A percentile compares a stretch with the other conserved stretches of the same genome.
phyloP scores from a whole-genome alignment of 2,888 invertebrate species.

The Isotomurus palustris region DNA sequence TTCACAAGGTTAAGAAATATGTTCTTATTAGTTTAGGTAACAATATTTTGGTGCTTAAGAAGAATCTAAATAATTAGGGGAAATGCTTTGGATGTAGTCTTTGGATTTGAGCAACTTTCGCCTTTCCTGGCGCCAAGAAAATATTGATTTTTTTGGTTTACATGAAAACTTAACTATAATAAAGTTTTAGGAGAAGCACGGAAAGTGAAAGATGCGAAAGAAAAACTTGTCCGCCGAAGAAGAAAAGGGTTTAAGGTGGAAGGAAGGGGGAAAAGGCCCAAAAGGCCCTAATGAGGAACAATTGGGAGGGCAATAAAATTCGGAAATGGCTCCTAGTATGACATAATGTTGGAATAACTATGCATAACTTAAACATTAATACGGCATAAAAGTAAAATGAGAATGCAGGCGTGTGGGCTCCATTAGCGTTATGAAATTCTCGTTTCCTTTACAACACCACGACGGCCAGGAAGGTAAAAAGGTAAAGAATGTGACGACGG shows the following conservation, averaged over 20 bases:
- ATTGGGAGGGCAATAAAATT: constrained; percentile 21
- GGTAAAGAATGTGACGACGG: constrained; percentile 11
- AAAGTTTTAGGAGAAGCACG: too few species aligned
- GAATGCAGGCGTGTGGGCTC: constrained; percentile 28
- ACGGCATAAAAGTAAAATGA: constrained; percentile 15
- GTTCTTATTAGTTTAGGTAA: too few species aligned
- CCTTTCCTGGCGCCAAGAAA: too few species aligned
- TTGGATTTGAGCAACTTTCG: too few species aligned
- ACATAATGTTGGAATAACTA: constrained; percentile 29
- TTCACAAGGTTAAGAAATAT: too few species aligned
- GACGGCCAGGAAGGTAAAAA: neutral
- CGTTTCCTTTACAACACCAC: neutral
- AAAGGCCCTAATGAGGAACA: constrained; percentile 26
- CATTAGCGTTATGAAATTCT: neutral
- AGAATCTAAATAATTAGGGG: too few species aligned
- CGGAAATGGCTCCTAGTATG: constrained; percentile 20
- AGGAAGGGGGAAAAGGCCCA: neutral
- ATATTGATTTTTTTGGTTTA: too few species aligned
- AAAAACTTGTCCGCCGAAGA: too few species aligned
- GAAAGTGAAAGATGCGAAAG: too few species aligned
- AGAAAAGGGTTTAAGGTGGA: neutral
- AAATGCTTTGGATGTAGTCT: too few species aligned
- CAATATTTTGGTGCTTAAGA: too few species aligned
- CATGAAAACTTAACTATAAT: too few species aligned
- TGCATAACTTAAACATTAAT: constrained; percentile 27